Evolutionary conservation across 2,888 invertebrate genomes (phyloP).

Genomic region (Odontothrips loti): DNA sequence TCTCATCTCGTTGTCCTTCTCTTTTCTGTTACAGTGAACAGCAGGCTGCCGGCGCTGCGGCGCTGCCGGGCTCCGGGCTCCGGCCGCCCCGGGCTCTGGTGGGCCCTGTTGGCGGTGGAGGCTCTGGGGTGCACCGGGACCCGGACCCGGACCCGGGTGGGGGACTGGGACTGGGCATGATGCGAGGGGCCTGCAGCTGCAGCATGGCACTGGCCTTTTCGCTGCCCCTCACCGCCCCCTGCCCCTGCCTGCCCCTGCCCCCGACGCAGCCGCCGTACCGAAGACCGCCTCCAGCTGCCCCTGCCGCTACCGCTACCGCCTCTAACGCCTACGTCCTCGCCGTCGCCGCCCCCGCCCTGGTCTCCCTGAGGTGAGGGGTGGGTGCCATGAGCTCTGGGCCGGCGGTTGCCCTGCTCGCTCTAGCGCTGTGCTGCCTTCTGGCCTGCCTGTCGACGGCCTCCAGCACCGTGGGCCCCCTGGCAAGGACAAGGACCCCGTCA

Average conservation of each 20-base stretch:
- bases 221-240: conserved; percentile 45
- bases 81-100: conserved; percentile 51
- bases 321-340: conserved; percentile 35
- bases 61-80: conserved; percentile 40
- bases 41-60: not conserved
- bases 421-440: conserved; percentile 32
- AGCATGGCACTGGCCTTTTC: conserved; percentile 49
- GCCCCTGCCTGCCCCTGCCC: conserved; percentile 39
- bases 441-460: conserved; percentile 34
- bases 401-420: not conserved
- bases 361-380: conserved; percentile 16
- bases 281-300: conserved; percentile 47
- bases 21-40: not conserved
- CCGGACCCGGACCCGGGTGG: conserved; percentile 43
- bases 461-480: conserved; percentile 34
- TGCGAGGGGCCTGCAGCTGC: conserved; percentile 41
- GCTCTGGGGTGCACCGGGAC: conserved; percentile 54
- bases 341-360: conserved; percentile 32
- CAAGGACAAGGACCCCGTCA: conserved; percentile 32
- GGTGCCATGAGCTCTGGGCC: conserved; percentile 16
- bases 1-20: not conserved
- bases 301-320: not conserved
- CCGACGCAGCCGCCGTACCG: conserved; percentile 30
- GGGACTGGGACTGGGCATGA: conserved; percentile 51
- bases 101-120: conserved; percentile 57